A percentile compares a stretch with the other conserved stretches of the same genome.
Evolutionary conservation across 1,140 invertebrate genomes (phyloP).

Genomic region (Bombus confusus): DNA sequence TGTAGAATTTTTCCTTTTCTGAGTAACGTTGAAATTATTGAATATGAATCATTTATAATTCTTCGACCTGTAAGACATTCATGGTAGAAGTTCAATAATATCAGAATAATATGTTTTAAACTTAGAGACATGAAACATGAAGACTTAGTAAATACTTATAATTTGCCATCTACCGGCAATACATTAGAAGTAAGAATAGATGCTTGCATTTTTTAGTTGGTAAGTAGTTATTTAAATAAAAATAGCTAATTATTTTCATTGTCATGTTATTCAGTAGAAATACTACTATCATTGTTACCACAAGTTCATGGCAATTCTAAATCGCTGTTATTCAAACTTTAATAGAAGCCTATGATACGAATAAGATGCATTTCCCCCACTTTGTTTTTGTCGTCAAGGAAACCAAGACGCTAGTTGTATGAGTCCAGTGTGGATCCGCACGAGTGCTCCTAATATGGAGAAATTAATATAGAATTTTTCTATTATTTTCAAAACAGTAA

Average conservation of each 20-base stretch:
- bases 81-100: background rate
- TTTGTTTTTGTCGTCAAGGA: constrained; percentile 2
- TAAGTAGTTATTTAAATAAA: constrained; percentile 39
- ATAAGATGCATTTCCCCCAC: constrained; percentile 7
- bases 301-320: background rate
- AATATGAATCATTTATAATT: background rate
- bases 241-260: constrained; percentile 72
- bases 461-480: background rate
- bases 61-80: background rate
- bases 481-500: background rate
- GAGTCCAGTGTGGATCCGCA: background rate
- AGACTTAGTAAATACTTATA: background rate
- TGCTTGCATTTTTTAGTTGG: constrained; percentile 40
- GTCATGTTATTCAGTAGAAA: constrained; percentile 56
- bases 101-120: constrained; percentile 12
- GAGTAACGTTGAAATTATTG: background rate
- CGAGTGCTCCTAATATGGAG: background rate
- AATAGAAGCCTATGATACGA: background rate
- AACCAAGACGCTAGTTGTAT: background rate
- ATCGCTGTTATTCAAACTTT: constrained; percentile 10
- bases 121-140: background rate
- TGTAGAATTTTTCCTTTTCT: too few relatives aligned
- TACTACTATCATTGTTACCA: background rate
- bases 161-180: constrained; percentile 63
- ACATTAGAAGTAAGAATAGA: constrained; percentile 30